Percentiles rank a stretch among this genome's conserved stretches.
phyloP scores from a whole-genome alignment of 2,888 invertebrate genomes.

The Coenonympha glycerion region DNA sequence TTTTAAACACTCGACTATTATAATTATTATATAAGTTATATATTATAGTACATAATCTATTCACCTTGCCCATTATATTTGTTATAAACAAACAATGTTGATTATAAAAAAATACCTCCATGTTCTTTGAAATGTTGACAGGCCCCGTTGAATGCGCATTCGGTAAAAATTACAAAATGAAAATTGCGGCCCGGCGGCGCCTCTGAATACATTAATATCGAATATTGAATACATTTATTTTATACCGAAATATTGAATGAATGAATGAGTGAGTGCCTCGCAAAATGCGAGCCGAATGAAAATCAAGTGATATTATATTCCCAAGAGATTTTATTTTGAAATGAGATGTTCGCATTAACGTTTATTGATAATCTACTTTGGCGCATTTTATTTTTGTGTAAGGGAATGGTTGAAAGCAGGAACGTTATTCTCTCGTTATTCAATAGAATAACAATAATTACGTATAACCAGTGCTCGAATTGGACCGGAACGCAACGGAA shows the following conservation, averaged over 20 bases:
- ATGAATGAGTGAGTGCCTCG: conserved; percentile 61
- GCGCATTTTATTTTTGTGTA: conserved; percentile 24
- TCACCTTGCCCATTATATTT: too few relatives aligned
- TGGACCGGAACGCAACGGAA: too few relatives aligned
- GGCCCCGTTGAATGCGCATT: conserved; percentile 54
- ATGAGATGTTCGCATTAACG: conserved; percentile 50
- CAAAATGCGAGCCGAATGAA: conserved; percentile 54
- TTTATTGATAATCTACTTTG: conserved; percentile 46
- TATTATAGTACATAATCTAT: too few relatives aligned
- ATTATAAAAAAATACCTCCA: conserved; percentile 23
- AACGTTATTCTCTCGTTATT: conserved; percentile 19
- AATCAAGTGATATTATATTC: conserved; percentile 55
- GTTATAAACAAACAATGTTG: conserved; percentile 18
- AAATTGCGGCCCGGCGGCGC: conserved; percentile 68
- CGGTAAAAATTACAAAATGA: conserved; percentile 76
- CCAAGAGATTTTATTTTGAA: conserved; percentile 57
- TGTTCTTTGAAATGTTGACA: conserved; percentile 41
- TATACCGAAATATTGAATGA: conserved; percentile 67
- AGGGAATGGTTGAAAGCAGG: conserved; percentile 16
- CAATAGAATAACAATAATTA: not conserved
- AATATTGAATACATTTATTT: conserved; percentile 74
- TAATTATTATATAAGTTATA: too few relatives aligned
- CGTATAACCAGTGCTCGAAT: too few relatives aligned
- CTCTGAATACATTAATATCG: conserved; percentile 74
- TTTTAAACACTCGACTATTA: too few relatives aligned